Percentiles rank a stretch among this genome's conserved stretches.
Evolutionary conservation across 1,140 invertebrate species (phyloP).

Genomic region (silkworm (Bombyx mori)): ASM3026992v2 NC_085112.1:15737501-15738000

Average conservation of each 20-base stretch:
- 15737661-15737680: conserved; percentile 23
- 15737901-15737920: conserved; percentile 37
- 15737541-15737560: conserved; percentile 28
- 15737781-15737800: conserved; percentile 45
- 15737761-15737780: conserved; percentile 32
- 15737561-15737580: conserved; percentile 40
- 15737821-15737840: conserved; percentile 64
- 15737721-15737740: conserved; percentile 16
- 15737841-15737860: conserved; percentile 15
- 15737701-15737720: conserved; percentile 31
- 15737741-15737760: conserved; percentile 2
- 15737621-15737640: conserved; percentile 9
- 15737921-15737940: conserved; percentile 39
- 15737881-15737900: conserved; percentile 40
- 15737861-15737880: conserved; percentile 21
- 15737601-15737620: conserved; percentile 20
- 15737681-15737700: conserved; percentile 32
- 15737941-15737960: conserved; percentile 54
- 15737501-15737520: conserved; percentile 19
- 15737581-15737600: conserved; percentile 42
- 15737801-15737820: conserved; percentile 56
- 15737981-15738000: neutral
- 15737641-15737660: conserved; percentile 14
- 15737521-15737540: conserved; percentile 26
- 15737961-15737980: conserved; percentile 51